Evolutionary conservation across 2,113 vertebrate species (phyloP).

Genomic region (Mastomys coucha): DNA sequence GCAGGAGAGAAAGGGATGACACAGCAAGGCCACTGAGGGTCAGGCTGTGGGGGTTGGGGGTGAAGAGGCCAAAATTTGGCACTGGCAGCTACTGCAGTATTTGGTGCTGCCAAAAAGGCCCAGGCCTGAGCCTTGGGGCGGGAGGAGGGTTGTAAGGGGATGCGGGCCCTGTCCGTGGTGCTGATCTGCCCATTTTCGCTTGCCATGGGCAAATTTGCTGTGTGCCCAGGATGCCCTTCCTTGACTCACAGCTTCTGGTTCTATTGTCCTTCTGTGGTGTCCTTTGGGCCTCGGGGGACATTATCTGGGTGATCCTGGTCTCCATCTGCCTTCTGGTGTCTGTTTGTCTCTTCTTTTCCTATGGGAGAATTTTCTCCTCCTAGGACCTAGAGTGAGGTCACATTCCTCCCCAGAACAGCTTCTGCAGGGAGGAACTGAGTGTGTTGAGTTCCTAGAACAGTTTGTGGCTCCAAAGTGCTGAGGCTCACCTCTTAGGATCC

Average conservation of each 20-base stretch:
- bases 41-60: conserved; percentile 23
- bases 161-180: conserved; percentile 77
- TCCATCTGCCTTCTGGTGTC: neutral
- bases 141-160: neutral
- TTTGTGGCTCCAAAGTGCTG: neutral
- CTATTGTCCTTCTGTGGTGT: neutral
- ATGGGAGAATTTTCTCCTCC: neutral
- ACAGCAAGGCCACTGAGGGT: conserved; percentile 46
- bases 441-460: neutral
- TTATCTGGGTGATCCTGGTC: neutral
- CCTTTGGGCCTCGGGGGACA: neutral
- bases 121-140: neutral
- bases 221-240: neutral
- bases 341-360: neutral
- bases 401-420: neutral
- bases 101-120: conserved; percentile 57
- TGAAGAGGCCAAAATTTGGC: conserved; percentile 76
- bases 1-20: conserved; percentile 39
- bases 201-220: neutral
- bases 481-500: neutral
- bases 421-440: neutral
- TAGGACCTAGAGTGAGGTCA: neutral
- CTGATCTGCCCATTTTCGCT: conserved; percentile 43
- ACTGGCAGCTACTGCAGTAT: conserved; percentile 60
- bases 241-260: neutral